Evolutionary conservation across 2,113 vertebrate species (phyloP).

Genomic region (Sapajus apella): DNA sequence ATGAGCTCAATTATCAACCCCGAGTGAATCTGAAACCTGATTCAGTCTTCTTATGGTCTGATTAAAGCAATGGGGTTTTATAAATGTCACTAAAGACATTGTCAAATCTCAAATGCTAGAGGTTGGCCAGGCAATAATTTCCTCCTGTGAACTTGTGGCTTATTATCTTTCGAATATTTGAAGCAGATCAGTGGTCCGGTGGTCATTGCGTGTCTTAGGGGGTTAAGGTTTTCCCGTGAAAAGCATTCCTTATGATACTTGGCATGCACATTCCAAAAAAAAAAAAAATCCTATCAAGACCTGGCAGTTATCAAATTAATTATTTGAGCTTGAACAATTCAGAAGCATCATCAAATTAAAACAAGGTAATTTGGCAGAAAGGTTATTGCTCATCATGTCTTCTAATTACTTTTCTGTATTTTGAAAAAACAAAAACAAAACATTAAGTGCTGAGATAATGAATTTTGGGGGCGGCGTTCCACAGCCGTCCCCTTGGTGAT

Average conservation of each 20-base stretch:
- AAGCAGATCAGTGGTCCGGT: constrained; percentile 57
- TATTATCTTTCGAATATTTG: constrained; percentile 49
- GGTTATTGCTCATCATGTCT: constrained; percentile 69
- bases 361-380: constrained; percentile 63
- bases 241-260: constrained; percentile 64
- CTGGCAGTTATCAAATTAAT: constrained; percentile 69
- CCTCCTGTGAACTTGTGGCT: constrained; percentile 45
- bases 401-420: constrained; percentile 79
- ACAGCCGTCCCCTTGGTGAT: not conserved
- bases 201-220: constrained; percentile 49
- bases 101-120: constrained; percentile 11
- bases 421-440: constrained; percentile 70
- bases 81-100: constrained; percentile 64
- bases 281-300: constrained; percentile 61
- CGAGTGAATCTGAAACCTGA: constrained; percentile 79
- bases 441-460: constrained; percentile 70
- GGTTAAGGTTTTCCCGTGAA: constrained; percentile 58
- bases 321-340: constrained; percentile 73
- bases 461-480: constrained; percentile 56
- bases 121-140: constrained; percentile 30
- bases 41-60: constrained; percentile 78
- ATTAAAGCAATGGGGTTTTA: constrained; percentile 68
- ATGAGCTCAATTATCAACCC: constrained; percentile 84
- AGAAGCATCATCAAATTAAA: constrained; percentile 73
- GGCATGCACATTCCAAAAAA: constrained; percentile 56